These are phyloP conservation scores for Hypselothyrea guttata DNA, from an alignment of 2,888 invertebrate genomes.

Conservation along the genomic window DNA sequence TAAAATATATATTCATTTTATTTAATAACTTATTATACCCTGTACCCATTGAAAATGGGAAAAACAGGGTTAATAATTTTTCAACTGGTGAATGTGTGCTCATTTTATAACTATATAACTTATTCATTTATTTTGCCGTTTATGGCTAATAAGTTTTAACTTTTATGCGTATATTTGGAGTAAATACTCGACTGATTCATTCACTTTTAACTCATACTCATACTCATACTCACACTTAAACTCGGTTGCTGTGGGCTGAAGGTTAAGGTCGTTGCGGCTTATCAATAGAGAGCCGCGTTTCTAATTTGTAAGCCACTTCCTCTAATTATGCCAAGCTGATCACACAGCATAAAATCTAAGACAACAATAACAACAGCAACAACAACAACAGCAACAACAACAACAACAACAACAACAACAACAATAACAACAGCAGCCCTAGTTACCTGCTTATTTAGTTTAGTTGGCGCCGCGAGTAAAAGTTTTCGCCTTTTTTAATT, in stretches of 20 bases:
- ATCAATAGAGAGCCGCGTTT: constrained; percentile 46
- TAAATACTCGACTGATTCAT: constrained; percentile 13
- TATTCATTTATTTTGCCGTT: not conserved
- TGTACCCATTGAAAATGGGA: no score
- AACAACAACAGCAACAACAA: constrained; percentile 36
- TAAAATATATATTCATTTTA: no score
- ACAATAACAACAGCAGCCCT: constrained; percentile 51
- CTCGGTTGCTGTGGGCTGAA: constrained; percentile 23
- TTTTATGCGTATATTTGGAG: no score
- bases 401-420: constrained; percentile 14
- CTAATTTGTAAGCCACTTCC: constrained; percentile 53
- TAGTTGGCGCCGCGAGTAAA: constrained; percentile 63
- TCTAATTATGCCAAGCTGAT: constrained; percentile 61
- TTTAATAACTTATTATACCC: no score
- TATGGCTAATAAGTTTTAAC: no score
- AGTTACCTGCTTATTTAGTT: constrained; percentile 64
- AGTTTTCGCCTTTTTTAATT: constrained; percentile 74
- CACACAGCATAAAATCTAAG: constrained; percentile 75
- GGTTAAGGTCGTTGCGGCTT: constrained; percentile 48
- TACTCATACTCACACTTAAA: no score
- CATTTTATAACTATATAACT: not conserved
- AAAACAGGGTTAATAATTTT: no score
- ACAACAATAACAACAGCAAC: constrained; percentile 39
- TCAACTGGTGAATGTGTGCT: no score
- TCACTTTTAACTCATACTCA: constrained; percentile 9